Evolutionary conservation across 2,113 vertebrate species (phyloP).

Genomic region (Chamaetylas fuelleborni): DNA sequence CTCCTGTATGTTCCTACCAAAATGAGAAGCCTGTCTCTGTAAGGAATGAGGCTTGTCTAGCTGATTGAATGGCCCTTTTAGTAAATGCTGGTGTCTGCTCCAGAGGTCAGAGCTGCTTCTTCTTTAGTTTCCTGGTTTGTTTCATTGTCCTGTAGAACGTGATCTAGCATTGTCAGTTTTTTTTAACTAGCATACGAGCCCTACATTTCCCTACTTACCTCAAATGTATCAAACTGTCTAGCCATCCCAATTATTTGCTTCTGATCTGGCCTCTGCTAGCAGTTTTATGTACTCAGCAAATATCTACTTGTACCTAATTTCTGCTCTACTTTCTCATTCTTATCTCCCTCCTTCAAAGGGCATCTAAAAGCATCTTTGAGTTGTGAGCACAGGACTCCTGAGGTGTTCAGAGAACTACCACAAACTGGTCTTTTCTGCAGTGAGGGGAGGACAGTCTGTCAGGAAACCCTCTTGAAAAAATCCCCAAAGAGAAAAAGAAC

Average conservation of each 20-base stretch:
- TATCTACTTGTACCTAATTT: background rate
- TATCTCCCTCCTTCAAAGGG: background rate
- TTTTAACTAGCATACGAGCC: background rate
- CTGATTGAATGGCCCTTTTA: background rate
- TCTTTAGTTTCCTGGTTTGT: background rate
- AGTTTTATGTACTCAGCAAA: background rate
- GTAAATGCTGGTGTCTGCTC: background rate
- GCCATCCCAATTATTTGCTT: background rate
- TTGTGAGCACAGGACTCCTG: background rate
- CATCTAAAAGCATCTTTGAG: background rate
- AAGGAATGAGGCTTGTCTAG: background rate
- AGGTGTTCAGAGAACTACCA: background rate
- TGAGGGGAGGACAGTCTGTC: background rate
- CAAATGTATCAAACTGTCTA: background rate
- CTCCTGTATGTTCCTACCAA: background rate
- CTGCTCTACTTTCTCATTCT: background rate
- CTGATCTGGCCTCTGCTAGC: background rate
- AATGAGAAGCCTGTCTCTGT: background rate
- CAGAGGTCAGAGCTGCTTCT: background rate
- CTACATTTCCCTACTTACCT: background rate
- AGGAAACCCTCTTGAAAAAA: background rate
- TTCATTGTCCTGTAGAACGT: background rate
- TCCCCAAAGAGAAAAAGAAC: background rate
- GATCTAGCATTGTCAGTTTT: background rate
- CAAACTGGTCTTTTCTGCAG: background rate